phyloP scores from a whole-genome alignment of 2,797 vertebrate species.

The Enteromius argenteus region DNA sequence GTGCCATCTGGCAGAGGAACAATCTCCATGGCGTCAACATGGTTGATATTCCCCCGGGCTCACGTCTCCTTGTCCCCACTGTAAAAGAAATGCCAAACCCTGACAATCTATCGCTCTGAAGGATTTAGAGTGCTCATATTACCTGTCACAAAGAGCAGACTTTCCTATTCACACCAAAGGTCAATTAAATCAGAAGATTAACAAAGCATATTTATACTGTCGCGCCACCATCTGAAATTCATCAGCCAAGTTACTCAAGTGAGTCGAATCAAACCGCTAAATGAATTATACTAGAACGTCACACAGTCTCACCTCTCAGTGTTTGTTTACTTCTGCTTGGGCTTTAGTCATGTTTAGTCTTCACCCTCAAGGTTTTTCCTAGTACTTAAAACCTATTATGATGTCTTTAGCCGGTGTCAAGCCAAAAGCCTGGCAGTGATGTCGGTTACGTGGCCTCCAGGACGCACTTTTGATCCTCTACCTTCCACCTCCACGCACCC shows the following conservation, averaged over 20 bases:
- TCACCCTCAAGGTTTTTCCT: not conserved
- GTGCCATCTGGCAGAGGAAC: constrained; percentile 71
- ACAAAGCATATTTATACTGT: constrained; percentile 23
- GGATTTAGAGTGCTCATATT: constrained; percentile 26
- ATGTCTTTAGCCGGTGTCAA: constrained; percentile 7
- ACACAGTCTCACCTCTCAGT: not conserved
- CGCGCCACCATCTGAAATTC: constrained; percentile 12
- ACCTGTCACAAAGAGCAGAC: constrained; percentile 11
- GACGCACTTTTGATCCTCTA: constrained; percentile 7
- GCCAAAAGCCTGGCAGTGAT: constrained; percentile 5
- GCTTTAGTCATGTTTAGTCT: not conserved
- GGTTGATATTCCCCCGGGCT: constrained; percentile 51
- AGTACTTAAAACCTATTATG: constrained; percentile 34
- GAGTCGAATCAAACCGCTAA: constrained; percentile 5
- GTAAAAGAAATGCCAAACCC: constrained; percentile 30
- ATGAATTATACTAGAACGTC: not conserved
- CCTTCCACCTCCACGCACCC: not conserved
- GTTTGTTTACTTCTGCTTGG: constrained; percentile 25
- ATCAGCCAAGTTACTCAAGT: constrained; percentile 7
- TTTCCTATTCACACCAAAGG: constrained; percentile 30
- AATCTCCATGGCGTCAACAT: constrained; percentile 67
- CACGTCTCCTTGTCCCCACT: constrained; percentile 49
- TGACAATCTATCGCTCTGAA: constrained; percentile 27
- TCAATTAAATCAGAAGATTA: constrained; percentile 44
- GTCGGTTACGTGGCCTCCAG: not conserved